Percentiles rank a stretch among this genome's conserved stretches.
Conservation (phyloP, 2,113 vertebrate genomes). For the Prochilodus magdalenae region DNA sequence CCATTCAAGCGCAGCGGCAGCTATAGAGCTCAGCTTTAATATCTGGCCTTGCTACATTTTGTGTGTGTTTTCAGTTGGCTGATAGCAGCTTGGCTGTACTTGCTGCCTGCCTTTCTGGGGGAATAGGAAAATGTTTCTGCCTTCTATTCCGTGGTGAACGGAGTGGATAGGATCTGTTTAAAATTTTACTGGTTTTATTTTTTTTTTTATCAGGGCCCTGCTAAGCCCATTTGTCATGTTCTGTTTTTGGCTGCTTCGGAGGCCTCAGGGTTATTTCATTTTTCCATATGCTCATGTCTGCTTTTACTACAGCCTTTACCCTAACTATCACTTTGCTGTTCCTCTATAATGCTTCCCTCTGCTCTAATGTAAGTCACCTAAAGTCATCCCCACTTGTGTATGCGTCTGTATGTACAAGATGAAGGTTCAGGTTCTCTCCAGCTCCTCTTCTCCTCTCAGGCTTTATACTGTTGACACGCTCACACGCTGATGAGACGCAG, state of each 20-base stretch:
- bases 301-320: conserved; percentile 31
- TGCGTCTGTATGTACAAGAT: conserved; percentile 16
- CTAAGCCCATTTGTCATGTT: conserved; percentile 52
- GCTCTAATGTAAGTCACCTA: conserved; percentile 61
- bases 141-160: conserved; percentile 15
- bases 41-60: conserved; percentile 8
- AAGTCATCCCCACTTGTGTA: conserved; percentile 24
- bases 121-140: conserved; percentile 36
- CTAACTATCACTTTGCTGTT: conserved; percentile 59
- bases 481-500: conserved; percentile 58
- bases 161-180: conserved; percentile 47
- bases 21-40: conserved; percentile 19
- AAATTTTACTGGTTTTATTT: conserved; percentile 49
- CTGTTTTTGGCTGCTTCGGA: conserved; percentile 26
- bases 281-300: conserved; percentile 4
- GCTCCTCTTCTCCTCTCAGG: conserved; percentile 15
- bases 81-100: conserved; percentile 16
- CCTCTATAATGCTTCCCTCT: conserved; percentile 56
- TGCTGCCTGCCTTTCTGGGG: conserved; percentile 31
- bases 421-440: conserved; percentile 31
- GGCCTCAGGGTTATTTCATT: conserved; percentile 18
- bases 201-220: conserved; percentile 16
- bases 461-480: conserved; percentile 46
- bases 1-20: background rate
- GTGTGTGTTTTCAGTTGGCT: conserved; percentile 13